Evolutionary conservation across 2,113 vertebrate species (phyloP).

Genomic region (Tetraodon nigroviridis): DNA sequence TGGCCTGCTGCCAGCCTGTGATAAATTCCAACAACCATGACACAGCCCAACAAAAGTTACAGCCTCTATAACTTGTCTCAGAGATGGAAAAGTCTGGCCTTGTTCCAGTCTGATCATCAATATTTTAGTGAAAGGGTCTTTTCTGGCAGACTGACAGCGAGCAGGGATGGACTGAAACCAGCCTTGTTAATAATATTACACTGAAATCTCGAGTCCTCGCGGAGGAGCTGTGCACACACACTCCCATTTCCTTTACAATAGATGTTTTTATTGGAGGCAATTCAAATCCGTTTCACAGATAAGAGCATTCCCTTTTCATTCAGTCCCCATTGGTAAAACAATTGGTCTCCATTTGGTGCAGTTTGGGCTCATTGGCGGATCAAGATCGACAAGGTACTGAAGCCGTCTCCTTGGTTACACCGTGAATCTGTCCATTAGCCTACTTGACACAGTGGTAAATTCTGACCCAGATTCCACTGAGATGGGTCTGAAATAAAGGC

Average conservation of each 20-base stretch:
- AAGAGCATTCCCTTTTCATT: slow-evolving; percentile 17
- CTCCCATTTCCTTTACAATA: neutral
- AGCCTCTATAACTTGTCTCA: too few relatives aligned
- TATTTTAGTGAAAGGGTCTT: too few relatives aligned
- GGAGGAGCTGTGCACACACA: neutral
- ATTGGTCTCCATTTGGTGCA: slow-evolving; percentile 34
- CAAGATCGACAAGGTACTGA: neutral
- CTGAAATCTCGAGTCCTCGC: neutral
- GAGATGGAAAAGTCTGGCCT: too few relatives aligned
- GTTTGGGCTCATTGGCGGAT: slow-evolving; percentile 28
- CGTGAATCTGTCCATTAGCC: too few relatives aligned
- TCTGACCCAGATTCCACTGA: too few relatives aligned
- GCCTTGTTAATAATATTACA: neutral
- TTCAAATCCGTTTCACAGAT: slow-evolving; percentile 5
- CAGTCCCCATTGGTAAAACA: slow-evolving; percentile 11
- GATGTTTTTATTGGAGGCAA: neutral
- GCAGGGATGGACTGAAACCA: neutral
- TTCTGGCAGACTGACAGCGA: neutral
- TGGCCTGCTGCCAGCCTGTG: too few relatives aligned
- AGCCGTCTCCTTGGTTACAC: too few relatives aligned
- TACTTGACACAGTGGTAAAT: too few relatives aligned
- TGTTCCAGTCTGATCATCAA: too few relatives aligned
- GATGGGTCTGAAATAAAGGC: too few relatives aligned
- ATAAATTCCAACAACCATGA: too few relatives aligned
- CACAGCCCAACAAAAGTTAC: too few relatives aligned